Conservation (phyloP, 2,888 invertebrate species). For the Cremastinae sp. region DNA sequence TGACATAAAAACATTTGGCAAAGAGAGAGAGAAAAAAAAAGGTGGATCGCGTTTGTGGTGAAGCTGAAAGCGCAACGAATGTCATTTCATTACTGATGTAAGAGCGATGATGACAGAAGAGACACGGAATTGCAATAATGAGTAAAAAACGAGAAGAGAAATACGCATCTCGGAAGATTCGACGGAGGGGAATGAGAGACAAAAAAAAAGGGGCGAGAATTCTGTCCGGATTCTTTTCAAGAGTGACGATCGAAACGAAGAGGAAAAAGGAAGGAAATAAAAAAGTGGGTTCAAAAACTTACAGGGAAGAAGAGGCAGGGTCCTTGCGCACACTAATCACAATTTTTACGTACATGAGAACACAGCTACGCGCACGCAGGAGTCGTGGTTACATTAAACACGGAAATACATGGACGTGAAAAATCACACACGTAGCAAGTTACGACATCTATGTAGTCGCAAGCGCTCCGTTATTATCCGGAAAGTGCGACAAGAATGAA, state of each 20-base stretch:
- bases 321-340: conserved; percentile 25
- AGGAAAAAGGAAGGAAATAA: background rate
- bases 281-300: conserved; percentile 29
- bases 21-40: conserved; percentile 11
- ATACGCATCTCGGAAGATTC: background rate
- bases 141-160: too few relatives aligned
- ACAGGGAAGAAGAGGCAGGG: conserved; percentile 40
- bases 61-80: conserved; percentile 20
- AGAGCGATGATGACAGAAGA: background rate
- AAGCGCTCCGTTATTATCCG: conserved; percentile 50
- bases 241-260: background rate
- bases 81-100: conserved; percentile 46
- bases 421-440: conserved; percentile 41
- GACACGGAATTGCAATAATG: too few relatives aligned
- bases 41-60: background rate
- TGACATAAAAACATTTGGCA: background rate
- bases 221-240: background rate
- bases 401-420: conserved; percentile 4
- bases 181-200: background rate
- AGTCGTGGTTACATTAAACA: conserved; percentile 5
- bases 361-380: background rate
- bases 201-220: background rate
- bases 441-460: conserved; percentile 49
- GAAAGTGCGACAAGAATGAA: conserved; percentile 32
- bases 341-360: conserved; percentile 3